These are phyloP conservation scores for Peromyscus polionotus DNA, from an alignment of 2,113 vertebrate species.

Conservation along the genomic window DNA sequence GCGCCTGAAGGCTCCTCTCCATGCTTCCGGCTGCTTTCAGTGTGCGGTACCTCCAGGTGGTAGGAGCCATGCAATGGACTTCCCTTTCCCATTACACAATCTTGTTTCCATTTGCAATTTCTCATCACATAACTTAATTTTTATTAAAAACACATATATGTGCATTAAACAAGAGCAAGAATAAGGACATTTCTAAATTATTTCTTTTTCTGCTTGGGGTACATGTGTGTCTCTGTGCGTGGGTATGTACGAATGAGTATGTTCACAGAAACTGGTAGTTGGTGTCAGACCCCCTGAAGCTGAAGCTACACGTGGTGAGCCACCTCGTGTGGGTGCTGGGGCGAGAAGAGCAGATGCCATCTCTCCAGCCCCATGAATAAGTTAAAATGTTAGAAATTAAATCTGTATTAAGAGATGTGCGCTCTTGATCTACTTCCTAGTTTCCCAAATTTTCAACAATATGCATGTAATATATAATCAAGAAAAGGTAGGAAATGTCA, in stretches of 20 bases:
- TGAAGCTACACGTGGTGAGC: background rate
- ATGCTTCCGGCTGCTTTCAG: background rate
- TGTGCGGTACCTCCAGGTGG: background rate
- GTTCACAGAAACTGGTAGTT: too few relatives aligned
- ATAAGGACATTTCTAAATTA: background rate
- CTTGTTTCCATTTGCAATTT: background rate
- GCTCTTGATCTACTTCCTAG: background rate
- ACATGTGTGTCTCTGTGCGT: background rate
- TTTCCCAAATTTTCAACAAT: conserved; percentile 31
- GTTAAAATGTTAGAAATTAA: conserved; percentile 22
- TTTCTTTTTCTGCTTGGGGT: background rate
- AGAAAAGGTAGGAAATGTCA: conserved; percentile 7
- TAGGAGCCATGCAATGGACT: background rate
- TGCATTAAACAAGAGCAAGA: conserved; percentile 10
- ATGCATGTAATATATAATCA: background rate
- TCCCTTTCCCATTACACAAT: background rate
- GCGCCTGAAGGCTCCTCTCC: background rate
- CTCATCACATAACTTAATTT: background rate
- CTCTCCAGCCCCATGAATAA: background rate
- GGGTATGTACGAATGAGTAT: background rate
- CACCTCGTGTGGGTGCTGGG: too few relatives aligned
- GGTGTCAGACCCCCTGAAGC: background rate
- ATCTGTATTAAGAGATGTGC: background rate
- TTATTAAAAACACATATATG: conserved; percentile 41
- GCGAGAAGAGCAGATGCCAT: background rate